These are phyloP conservation scores for Neodiprion lecontei DNA, from an alignment of 1,140 invertebrate species.

Conservation along the genomic window DNA sequence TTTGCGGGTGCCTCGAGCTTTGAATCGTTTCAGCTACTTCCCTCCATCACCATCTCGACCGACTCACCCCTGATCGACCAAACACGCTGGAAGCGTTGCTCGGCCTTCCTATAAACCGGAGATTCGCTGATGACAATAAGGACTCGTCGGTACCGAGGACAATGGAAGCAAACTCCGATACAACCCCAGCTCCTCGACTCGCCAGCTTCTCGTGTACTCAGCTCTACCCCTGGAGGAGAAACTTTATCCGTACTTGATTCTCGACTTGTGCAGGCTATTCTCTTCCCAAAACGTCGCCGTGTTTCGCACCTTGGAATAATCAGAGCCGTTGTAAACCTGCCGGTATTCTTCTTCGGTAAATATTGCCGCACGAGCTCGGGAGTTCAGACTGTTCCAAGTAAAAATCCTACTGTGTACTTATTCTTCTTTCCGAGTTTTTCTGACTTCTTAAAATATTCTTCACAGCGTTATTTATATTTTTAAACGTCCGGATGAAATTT, in stretches of 20 bases:
- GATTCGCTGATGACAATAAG: background rate
- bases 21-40: background rate
- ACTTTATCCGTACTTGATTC: constrained; percentile 29
- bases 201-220: constrained; percentile 6
- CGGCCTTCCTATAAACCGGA: background rate
- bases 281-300: too few species aligned
- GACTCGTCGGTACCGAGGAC: background rate
- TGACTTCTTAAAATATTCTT: too few species aligned
- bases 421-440: too few species aligned
- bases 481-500: too few species aligned
- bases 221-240: constrained; percentile 11
- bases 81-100: constrained; percentile 14
- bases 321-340: constrained; percentile 30
- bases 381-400: too few species aligned
- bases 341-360: background rate
- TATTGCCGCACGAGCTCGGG: too few species aligned
- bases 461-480: too few species aligned
- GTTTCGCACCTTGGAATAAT: background rate
- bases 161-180: constrained; percentile 42
- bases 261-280: constrained; percentile 14
- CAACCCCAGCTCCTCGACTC: constrained; percentile 29
- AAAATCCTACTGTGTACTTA: too few species aligned
- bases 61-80: background rate
- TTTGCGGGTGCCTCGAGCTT: too few species aligned
- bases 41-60: background rate